Conservation (phyloP, 2,888 invertebrate species). For the Erebia ligea region DNA sequence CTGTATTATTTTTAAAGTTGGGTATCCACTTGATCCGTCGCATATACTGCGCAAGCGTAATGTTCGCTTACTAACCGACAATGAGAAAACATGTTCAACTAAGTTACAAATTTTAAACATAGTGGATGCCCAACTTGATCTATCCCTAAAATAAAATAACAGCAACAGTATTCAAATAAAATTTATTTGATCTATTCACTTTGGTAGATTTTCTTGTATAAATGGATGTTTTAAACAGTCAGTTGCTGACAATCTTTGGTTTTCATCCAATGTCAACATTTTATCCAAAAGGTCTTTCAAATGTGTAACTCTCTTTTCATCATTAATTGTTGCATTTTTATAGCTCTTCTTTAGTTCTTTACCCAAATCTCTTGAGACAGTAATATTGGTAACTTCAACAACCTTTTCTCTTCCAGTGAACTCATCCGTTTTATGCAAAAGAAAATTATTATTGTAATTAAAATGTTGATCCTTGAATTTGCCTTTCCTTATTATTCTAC, state of each 20-base stretch:
- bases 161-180: conserved; percentile 29
- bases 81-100: too few species aligned
- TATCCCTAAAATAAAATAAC: conserved; percentile 27
- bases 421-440: conserved; percentile 98
- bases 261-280: conserved; percentile 94
- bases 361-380: conserved; percentile 91
- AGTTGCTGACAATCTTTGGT: conserved; percentile 93
- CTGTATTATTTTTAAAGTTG: conserved; percentile 53
- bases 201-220: conserved; percentile 81
- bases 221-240: conserved; percentile 97
- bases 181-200: conserved; percentile 49
- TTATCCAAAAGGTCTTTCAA: conserved; percentile 96
- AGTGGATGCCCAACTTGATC: neutral
- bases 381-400: conserved; percentile 93
- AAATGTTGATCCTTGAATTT: conserved; percentile 98
- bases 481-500: conserved; percentile 95
- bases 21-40: neutral
- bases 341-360: conserved; percentile 92
- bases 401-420: conserved; percentile 98
- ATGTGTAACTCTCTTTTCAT: conserved; percentile 94
- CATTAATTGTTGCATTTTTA: conserved; percentile 91
- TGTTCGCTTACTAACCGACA: too few species aligned
- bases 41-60: too few species aligned
- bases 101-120: neutral
- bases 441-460: conserved; percentile 96